phyloP scores from a whole-genome alignment of 1,140 invertebrate genomes.

The Ephestia elutella region DNA sequence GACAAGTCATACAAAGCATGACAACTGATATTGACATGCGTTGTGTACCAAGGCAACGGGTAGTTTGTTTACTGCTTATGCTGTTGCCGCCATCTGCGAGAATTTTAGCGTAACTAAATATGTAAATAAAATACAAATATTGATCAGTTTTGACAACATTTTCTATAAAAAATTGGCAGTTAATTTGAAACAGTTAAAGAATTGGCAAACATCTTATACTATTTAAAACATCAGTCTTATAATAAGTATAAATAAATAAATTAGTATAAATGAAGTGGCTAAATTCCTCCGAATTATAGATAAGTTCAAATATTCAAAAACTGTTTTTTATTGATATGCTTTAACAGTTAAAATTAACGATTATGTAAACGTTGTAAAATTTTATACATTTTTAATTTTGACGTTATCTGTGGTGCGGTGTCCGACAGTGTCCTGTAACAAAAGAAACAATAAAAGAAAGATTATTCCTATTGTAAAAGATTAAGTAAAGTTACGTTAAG shows the following conservation, averaged over 20 bases:
- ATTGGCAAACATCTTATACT: constrained; percentile 17
- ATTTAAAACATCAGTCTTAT: constrained; percentile 54
- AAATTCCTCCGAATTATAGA: constrained; percentile 13
- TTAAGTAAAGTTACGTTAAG: too few relatives aligned
- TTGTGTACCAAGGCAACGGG: too few relatives aligned
- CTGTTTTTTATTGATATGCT: constrained; percentile 23
- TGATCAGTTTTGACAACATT: background rate
- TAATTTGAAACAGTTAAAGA: constrained; percentile 18
- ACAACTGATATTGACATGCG: too few relatives aligned
- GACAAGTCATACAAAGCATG: too few relatives aligned
- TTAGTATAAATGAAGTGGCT: constrained; percentile 6
- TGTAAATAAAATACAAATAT: too few relatives aligned
- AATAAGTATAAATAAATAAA: constrained; percentile 33
- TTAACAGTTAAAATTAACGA: constrained; percentile 23
- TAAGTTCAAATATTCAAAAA: background rate
- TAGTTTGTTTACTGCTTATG: too few relatives aligned
- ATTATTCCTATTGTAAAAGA: too few relatives aligned
- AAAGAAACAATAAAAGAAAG: background rate
- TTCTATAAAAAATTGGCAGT: constrained; percentile 25
- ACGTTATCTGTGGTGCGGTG: constrained; percentile 63
- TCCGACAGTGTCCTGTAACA: constrained; percentile 61
- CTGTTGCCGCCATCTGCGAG: too few relatives aligned
- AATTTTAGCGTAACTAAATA: too few relatives aligned
- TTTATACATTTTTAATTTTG: constrained; percentile 13
- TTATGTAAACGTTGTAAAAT: constrained; percentile 27